A percentile compares a stretch with the other conserved stretches of the same genome.
Evolutionary conservation across 2,113 vertebrate species (phyloP).

Genomic region (Centrocercus urophasianus): DNA sequence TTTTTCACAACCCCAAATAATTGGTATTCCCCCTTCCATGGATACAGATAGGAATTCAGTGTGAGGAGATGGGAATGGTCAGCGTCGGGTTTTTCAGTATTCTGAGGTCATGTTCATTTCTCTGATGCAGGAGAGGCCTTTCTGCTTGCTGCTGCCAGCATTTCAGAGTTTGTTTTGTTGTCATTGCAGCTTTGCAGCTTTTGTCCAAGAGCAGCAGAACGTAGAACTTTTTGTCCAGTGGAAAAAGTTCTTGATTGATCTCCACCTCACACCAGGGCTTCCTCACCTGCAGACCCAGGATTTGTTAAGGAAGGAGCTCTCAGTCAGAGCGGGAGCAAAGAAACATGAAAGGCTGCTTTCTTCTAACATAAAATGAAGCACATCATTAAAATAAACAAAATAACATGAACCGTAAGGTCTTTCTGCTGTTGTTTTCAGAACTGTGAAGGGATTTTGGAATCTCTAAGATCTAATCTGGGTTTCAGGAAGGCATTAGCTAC

Average conservation of each 20-base stretch:
- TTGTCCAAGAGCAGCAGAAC: not conserved
- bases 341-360: not conserved
- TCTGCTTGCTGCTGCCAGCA: not conserved
- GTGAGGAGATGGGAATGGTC: not conserved
- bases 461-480: conserved; percentile 3
- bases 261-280: not conserved
- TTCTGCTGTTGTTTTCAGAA: conserved; percentile 9
- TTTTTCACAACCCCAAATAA: not conserved
- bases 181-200: not conserved
- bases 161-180: not conserved
- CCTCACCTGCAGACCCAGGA: not conserved
- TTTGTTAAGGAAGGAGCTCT: not conserved
- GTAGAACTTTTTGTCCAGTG: not conserved
- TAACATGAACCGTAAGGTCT: not conserved
- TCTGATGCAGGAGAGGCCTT: not conserved
- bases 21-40: not conserved
- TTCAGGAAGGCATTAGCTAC: not conserved
- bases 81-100: not conserved
- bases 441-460: not conserved
- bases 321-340: not conserved
- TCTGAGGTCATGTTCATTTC: not conserved
- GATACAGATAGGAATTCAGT: not conserved
- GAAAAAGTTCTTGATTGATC: not conserved
- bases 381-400: not conserved
- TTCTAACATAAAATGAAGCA: not conserved